Percentiles rank a stretch among this genome's conserved stretches.
Evolutionary conservation across 2,113 vertebrate species (phyloP).

Genomic region (Eulemur macaco): DNA sequence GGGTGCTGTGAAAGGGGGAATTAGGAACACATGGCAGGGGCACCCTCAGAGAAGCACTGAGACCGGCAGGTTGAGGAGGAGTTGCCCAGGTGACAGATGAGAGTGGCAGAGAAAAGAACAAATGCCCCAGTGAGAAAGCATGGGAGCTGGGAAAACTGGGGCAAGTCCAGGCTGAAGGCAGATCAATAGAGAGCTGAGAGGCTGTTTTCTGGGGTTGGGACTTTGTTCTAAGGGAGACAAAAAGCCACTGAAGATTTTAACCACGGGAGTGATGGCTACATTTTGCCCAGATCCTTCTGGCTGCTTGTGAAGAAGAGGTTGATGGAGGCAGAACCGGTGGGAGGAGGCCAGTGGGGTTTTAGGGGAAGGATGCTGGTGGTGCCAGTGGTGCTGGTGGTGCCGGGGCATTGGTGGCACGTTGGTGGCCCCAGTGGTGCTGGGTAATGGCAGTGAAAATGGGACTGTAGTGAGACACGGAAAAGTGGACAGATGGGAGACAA

Average conservation of each 20-base stretch:
- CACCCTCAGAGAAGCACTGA: too few relatives aligned
- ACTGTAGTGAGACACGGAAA: too few relatives aligned
- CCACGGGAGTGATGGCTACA: neutral
- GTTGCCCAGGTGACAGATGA: neutral
- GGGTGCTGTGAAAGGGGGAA: neutral
- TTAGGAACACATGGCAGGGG: neutral
- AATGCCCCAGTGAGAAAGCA: rapidly evolving
- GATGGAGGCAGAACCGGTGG: neutral
- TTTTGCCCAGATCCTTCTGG: neutral
- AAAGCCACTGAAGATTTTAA: neutral
- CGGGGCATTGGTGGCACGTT: too few relatives aligned
- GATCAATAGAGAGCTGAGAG: rapidly evolving
- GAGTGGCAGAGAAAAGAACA: neutral
- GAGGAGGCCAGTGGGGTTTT: neutral
- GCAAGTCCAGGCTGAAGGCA: neutral
- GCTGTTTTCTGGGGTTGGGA: neutral
- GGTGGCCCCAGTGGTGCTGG: neutral
- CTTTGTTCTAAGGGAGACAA: neutral
- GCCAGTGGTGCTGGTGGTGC: neutral
- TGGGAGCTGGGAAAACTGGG: neutral
- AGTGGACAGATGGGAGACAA: too few relatives aligned
- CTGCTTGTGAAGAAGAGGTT: neutral
- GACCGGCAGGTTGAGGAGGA: neutral
- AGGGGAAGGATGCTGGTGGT: neutral
- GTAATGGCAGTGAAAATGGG: neutral